Conservation (phyloP, 1,140 invertebrate genomes). For the Alviniconcha marisindica region DNA sequence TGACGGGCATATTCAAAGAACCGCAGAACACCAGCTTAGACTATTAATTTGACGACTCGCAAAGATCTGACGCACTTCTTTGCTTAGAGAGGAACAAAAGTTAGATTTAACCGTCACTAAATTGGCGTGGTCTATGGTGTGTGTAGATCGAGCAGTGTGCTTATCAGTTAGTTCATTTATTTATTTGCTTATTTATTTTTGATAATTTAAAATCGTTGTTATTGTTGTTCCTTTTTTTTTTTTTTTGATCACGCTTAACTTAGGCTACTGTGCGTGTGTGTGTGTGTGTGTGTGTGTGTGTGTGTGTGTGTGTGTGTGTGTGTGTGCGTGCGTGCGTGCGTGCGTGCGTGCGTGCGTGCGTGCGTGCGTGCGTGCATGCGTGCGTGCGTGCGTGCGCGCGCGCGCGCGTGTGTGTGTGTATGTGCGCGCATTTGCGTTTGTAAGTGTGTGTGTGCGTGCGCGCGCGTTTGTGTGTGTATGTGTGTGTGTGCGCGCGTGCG, state of each 20-base stretch:
- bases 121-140: too few species aligned
- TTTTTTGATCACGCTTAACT: background rate
- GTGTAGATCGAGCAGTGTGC: too few species aligned
- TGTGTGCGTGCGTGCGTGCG: background rate
- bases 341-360: conserved; percentile 3
- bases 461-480: background rate
- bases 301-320: background rate
- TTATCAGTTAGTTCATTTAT: too few species aligned
- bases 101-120: too few species aligned
- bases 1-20: too few species aligned
- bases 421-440: too few species aligned
- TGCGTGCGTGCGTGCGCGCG: background rate
- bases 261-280: background rate
- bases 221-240: background rate
- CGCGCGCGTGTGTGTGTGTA: background rate
- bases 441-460: too few species aligned
- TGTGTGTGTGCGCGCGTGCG: background rate
- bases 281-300: background rate
- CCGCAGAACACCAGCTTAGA: too few species aligned
- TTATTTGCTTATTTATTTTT: background rate
- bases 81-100: too few species aligned
- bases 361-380: conserved; percentile 9
- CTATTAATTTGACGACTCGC: too few species aligned
- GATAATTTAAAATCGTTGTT: background rate
- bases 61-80: too few species aligned